A percentile compares a stretch with the other conserved stretches of the same genome.
Evolutionary conservation across 2,888 invertebrate species (phyloP).

Genomic region (Druceiella hillmani): DNA sequence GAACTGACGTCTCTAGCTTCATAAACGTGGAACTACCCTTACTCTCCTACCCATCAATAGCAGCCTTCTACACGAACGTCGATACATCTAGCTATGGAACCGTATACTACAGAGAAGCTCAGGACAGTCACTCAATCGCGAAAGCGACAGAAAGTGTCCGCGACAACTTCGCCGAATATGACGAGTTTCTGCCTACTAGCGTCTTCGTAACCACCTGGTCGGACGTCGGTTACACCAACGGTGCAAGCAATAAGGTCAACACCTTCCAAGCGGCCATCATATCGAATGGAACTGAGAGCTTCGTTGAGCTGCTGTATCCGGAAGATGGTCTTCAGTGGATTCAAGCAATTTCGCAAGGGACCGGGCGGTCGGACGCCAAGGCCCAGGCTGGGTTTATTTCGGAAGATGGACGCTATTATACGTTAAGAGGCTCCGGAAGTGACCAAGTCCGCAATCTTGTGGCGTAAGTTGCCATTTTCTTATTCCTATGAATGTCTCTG

Average conservation of each 20-base stretch:
- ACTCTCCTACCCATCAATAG: conserved; percentile 84
- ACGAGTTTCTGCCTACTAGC: conserved; percentile 68
- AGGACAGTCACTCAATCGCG: conserved; percentile 52
- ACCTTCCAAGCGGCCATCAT: conserved; percentile 72
- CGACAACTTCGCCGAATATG: conserved; percentile 65
- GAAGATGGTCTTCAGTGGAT: conserved; percentile 90
- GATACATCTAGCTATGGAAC: conserved; percentile 71
- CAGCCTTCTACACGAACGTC: conserved; percentile 87
- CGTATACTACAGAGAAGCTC: conserved; percentile 68
- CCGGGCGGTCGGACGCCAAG: conserved; percentile 79
- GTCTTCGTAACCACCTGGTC: conserved; percentile 89
- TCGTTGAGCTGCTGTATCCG: conserved; percentile 82
- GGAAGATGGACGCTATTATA: conserved; percentile 70
- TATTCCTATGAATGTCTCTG: too few species aligned
- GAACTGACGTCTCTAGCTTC: conserved; percentile 81
- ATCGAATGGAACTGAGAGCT: conserved; percentile 74
- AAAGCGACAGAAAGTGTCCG: conserved; percentile 68
- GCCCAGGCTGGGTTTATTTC: conserved; percentile 92
- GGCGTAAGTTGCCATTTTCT: conserved; percentile 68
- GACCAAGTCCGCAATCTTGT: conserved; percentile 76
- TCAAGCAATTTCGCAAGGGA: conserved; percentile 69
- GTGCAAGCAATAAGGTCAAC: conserved; percentile 67
- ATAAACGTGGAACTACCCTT: conserved; percentile 85
- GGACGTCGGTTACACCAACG: conserved; percentile 72
- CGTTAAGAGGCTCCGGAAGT: conserved; percentile 85